A percentile compares a stretch with the other conserved stretches of the same genome.
These are phyloP conservation scores for Solenopsis fugax DNA, from an alignment of 1,140 invertebrate species.

Conservation along the genomic window DNA sequence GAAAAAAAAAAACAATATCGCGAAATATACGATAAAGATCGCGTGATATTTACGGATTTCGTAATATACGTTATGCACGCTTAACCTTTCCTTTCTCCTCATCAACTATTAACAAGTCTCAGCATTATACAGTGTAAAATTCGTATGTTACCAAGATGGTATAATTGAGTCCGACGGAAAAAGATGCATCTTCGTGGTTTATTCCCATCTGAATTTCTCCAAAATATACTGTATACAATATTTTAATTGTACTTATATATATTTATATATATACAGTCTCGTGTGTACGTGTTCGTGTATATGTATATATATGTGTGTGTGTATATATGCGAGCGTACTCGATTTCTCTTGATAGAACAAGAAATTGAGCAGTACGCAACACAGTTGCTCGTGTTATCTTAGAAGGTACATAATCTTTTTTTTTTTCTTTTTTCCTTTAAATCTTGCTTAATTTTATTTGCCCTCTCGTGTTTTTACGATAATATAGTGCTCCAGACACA, in stretches of 20 bases:
- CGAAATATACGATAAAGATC: conserved; percentile 16
- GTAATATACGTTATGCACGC: conserved; percentile 63
- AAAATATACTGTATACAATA: conserved; percentile 87
- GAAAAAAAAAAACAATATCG: neutral
- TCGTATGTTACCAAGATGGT: conserved; percentile 72
- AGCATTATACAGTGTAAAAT: conserved; percentile 72
- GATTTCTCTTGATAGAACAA: conserved; percentile 78
- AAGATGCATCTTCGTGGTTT: conserved; percentile 78
- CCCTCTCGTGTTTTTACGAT: conserved; percentile 58
- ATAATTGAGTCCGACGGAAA: conserved; percentile 76
- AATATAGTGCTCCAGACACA: conserved; percentile 77
- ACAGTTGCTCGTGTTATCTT: conserved; percentile 77
- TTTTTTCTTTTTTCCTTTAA: conserved; percentile 61
- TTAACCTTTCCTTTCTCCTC: conserved; percentile 38
- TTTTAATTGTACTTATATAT: conserved; percentile 85
- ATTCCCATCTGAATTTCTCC: conserved; percentile 84
- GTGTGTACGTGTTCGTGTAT: conserved; percentile 23
- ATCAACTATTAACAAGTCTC: conserved; percentile 66
- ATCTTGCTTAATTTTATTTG: conserved; percentile 66
- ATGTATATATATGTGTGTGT: conserved; percentile 51
- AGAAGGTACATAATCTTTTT: conserved; percentile 72
- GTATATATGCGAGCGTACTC: conserved; percentile 82
- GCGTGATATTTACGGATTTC: conserved; percentile 62
- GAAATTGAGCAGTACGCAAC: conserved; percentile 84
- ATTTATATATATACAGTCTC: conserved; percentile 83